A percentile compares a stretch with the other conserved stretches of the same genome.
These are phyloP conservation scores for Megalonaias nervosa DNA, from an alignment of 1,140 invertebrate genomes.

Conservation along the genomic window DNA sequence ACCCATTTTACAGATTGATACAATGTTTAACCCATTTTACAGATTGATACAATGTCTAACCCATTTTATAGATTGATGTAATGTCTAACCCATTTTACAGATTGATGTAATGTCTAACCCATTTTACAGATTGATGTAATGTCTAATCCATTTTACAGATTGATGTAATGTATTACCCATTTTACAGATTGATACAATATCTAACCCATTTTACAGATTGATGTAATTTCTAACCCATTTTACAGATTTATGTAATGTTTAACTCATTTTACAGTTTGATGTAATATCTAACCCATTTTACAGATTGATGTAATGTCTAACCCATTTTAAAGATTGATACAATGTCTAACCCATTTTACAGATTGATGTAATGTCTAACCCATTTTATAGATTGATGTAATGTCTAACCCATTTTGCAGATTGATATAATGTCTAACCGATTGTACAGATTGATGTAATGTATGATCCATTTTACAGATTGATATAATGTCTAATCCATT, in stretches of 20 bases:
- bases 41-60: too few species aligned
- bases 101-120: not conserved
- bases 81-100: not conserved
- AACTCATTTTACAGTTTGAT: not conserved
- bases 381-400: not conserved
- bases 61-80: too few species aligned
- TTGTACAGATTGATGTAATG: not conserved
- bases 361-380: not conserved
- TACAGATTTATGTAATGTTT: not conserved
- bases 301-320: not conserved
- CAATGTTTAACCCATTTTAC: not conserved
- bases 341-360: not conserved
- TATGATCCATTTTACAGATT: not conserved
- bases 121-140: constrained; percentile 79
- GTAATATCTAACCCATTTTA: not conserved
- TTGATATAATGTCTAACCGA: too few species aligned
- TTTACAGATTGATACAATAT: not conserved
- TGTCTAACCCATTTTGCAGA: not conserved
- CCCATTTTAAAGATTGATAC: not conserved
- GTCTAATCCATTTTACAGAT: constrained; percentile 73
- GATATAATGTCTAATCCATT: not conserved
- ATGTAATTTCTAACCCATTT: not conserved
- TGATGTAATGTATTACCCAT: not conserved
- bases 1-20: not conserved
- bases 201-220: constrained; percentile 12